phyloP scores from a whole-genome alignment of 2,797 vertebrate species.

The Arctocebus calabarensis region DNA sequence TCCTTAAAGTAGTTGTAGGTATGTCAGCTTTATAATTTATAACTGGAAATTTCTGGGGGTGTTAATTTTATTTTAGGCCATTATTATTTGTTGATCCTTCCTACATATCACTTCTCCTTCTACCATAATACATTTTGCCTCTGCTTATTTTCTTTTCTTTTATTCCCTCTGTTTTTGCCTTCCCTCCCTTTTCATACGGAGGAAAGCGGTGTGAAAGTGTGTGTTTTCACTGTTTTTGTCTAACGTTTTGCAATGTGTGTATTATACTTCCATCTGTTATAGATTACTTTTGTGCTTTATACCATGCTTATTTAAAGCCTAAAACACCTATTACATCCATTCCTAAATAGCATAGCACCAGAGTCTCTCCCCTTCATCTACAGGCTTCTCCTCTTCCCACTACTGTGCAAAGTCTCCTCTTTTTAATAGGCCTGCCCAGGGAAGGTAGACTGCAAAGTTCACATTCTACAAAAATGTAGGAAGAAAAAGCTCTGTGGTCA shows the following conservation, averaged over 20 bases:
- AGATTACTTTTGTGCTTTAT: accelerated
- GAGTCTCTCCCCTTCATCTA: neutral
- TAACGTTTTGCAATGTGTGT: neutral
- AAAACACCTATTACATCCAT: neutral
- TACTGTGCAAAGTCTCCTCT: neutral
- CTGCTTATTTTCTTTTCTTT: neutral
- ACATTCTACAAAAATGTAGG: neutral
- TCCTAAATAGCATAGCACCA: neutral
- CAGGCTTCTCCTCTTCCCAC: neutral
- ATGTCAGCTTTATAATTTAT: neutral
- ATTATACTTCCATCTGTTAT: neutral
- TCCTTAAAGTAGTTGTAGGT: neutral
- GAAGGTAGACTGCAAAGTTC: neutral
- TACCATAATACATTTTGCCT: neutral
- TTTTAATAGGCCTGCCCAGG: neutral
- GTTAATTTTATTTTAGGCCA: neutral
- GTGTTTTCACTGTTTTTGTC: neutral
- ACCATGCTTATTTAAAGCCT: neutral
- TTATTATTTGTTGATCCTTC: neutral
- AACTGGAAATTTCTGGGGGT: neutral
- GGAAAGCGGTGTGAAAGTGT: neutral
- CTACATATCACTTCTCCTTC: neutral
- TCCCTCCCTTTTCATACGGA: neutral
- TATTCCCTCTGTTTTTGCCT: accelerated
- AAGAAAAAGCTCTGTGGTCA: neutral